Conservation (phyloP, 2,797 vertebrate species). For the Galagoides demidoff region DNA sequence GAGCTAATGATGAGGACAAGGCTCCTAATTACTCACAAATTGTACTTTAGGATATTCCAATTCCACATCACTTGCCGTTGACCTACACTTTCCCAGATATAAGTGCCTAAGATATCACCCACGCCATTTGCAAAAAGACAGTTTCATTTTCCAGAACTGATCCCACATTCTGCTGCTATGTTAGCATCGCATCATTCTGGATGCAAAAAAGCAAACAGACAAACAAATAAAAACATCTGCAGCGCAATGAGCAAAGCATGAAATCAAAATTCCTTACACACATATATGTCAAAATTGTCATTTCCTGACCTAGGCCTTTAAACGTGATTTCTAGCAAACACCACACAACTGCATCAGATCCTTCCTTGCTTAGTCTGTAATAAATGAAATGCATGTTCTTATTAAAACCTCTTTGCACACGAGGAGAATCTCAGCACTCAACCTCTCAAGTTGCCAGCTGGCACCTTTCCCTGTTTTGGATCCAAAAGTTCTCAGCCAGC, state of each 20-base stretch:
- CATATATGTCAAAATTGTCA: not conserved
- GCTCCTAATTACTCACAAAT: conserved; percentile 35
- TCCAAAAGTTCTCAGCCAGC: conserved; percentile 72
- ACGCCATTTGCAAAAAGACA: not conserved
- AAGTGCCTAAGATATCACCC: not conserved
- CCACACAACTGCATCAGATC: not conserved
- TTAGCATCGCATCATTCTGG: not conserved
- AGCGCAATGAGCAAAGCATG: not conserved
- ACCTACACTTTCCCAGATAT: conserved; percentile 12
- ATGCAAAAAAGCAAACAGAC: conserved; percentile 2
- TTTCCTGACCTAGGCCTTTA: not conserved
- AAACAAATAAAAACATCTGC: conserved; percentile 37
- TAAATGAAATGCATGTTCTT: conserved; percentile 65
- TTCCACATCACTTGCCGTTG: not conserved
- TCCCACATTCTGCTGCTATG: not conserved
- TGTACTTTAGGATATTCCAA: not conserved
- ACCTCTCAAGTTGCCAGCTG: conserved; percentile 68
- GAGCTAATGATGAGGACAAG: conserved; percentile 44
- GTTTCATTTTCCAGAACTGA: conserved; percentile 52
- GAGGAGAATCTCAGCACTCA: conserved; percentile 43
- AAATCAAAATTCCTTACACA: conserved; percentile 38
- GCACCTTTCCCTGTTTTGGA: conserved; percentile 65
- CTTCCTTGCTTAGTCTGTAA: not conserved
- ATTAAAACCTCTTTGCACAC: conserved; percentile 62
- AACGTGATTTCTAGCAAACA: conserved; percentile 48